These are phyloP conservation scores for Stenichneumon culpator DNA, from an alignment of 2,888 invertebrate genomes.

Conservation along the genomic window DNA sequence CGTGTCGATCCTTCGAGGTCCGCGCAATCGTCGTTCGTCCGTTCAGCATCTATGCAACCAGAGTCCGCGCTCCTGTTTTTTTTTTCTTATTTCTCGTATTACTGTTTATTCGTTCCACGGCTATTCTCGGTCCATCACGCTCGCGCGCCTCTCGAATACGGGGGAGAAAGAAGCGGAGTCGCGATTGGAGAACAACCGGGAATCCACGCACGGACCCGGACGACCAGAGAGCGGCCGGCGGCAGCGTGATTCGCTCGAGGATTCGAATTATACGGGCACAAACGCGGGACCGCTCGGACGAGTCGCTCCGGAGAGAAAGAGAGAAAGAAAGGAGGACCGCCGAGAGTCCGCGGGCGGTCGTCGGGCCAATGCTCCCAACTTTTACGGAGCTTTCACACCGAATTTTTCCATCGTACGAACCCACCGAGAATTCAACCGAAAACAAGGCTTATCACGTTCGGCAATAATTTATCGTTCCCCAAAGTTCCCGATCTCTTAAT, in stretches of 20 bases:
- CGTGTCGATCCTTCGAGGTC: neutral
- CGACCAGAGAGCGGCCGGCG: neutral
- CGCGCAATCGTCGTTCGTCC: slow-evolving; percentile 15
- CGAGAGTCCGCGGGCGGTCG: neutral
- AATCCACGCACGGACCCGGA: neutral
- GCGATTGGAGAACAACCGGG: neutral
- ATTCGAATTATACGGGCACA: slow-evolving; percentile 48
- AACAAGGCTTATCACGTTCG: too few relatives aligned
- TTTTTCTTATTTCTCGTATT: slow-evolving; percentile 19
- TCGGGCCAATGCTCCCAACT: slow-evolving; percentile 31
- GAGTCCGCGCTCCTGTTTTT: neutral
- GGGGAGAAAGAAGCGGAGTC: neutral
- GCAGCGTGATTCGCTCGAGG: slow-evolving; percentile 20
- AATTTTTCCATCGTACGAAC: neutral
- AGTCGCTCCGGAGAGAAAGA: slow-evolving; percentile 16
- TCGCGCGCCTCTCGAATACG: neutral
- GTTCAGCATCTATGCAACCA: slow-evolving; percentile 14
- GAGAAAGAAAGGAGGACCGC: neutral
- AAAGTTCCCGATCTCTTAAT: too few relatives aligned
- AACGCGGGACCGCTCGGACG: slow-evolving; percentile 1
- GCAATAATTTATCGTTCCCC: too few relatives aligned
- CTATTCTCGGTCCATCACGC: slow-evolving; percentile 15
- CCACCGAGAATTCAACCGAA: too few relatives aligned
- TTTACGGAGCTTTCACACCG: slow-evolving; percentile 40
- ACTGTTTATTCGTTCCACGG: neutral